A percentile compares a stretch with the other conserved stretches of the same genome.
These are phyloP conservation scores for Euplagia quadripunctaria DNA, from an alignment of 2,888 invertebrate genomes.

Conservation along the genomic window DNA sequence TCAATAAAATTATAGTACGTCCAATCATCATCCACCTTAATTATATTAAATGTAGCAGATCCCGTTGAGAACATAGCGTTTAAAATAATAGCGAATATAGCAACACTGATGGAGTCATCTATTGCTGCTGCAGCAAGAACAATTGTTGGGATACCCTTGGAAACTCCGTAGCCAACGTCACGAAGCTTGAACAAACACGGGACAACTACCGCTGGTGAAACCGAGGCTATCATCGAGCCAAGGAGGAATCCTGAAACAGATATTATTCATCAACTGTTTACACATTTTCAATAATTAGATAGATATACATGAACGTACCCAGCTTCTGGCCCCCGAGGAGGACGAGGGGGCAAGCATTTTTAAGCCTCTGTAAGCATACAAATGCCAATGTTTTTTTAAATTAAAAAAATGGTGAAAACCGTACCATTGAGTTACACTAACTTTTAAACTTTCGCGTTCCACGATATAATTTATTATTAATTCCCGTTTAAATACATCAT, in stretches of 20 bases:
- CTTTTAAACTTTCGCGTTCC: too few relatives aligned
- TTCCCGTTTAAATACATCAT: too few relatives aligned
- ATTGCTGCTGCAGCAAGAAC: slow-evolving; percentile 95
- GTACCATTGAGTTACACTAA: too few relatives aligned
- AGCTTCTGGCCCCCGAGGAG: too few relatives aligned
- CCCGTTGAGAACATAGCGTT: slow-evolving; percentile 93
- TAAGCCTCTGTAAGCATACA: too few relatives aligned
- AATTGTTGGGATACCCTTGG: slow-evolving; percentile 95
- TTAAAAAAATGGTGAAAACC: too few relatives aligned
- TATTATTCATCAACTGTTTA: not conserved
- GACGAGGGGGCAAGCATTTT: too few relatives aligned
- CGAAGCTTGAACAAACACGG: slow-evolving; percentile 93
- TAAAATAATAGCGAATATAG: slow-evolving; percentile 93
- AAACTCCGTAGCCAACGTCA: slow-evolving; percentile 91
- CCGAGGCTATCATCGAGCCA: slow-evolving; percentile 94
- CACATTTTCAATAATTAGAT: not conserved
- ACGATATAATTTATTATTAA: too few relatives aligned
- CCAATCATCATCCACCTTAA: slow-evolving; percentile 79
- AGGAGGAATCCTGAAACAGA: slow-evolving; percentile 87
- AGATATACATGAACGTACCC: not conserved
- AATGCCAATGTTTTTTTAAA: too few relatives aligned
- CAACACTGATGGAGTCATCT: slow-evolving; percentile 96
- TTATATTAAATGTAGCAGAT: slow-evolving; percentile 88
- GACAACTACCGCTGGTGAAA: slow-evolving; percentile 96
- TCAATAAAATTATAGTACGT: not conserved